Percentiles rank a stretch among this genome's conserved stretches.
Conservation (phyloP, 2,888 invertebrate genomes). For the Heliconius sara region DNA sequence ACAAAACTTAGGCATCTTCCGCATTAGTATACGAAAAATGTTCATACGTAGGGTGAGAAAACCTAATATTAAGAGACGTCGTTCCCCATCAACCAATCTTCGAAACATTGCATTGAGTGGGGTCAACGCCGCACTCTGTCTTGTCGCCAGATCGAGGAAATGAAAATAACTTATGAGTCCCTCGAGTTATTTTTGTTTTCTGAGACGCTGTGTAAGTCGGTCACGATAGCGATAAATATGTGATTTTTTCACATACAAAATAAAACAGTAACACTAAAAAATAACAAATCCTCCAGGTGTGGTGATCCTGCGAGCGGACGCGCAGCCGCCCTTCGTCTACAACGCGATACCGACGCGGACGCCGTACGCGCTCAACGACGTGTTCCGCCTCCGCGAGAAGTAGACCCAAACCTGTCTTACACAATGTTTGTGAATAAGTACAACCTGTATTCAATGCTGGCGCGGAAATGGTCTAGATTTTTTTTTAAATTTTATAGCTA, state of each 20-base stretch:
- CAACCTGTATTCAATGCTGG: neutral
- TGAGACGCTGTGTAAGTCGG: too few species aligned
- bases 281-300: conserved; percentile 81
- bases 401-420: conserved; percentile 35
- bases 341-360: conserved; percentile 77
- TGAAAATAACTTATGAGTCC: too few species aligned
- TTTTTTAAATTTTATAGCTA: neutral
- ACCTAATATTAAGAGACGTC: neutral
- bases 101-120: too few species aligned
- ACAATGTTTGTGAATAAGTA: conserved; percentile 12
- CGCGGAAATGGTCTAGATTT: neutral
- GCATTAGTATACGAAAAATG: too few species aligned
- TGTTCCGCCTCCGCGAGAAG: conserved; percentile 74
- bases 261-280: neutral
- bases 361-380: conserved; percentile 78
- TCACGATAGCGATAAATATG: too few species aligned
- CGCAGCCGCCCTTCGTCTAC: conserved; percentile 84
- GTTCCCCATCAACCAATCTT: neutral
- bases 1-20: too few species aligned
- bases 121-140: neutral
- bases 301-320: conserved; percentile 92
- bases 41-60: neutral
- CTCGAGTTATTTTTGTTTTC: too few species aligned
- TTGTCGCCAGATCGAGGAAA: neutral
- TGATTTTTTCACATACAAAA: neutral